Evolutionary conservation across 2,113 vertebrate species (phyloP).

Genomic region (Cynocephalus volans): DNA sequence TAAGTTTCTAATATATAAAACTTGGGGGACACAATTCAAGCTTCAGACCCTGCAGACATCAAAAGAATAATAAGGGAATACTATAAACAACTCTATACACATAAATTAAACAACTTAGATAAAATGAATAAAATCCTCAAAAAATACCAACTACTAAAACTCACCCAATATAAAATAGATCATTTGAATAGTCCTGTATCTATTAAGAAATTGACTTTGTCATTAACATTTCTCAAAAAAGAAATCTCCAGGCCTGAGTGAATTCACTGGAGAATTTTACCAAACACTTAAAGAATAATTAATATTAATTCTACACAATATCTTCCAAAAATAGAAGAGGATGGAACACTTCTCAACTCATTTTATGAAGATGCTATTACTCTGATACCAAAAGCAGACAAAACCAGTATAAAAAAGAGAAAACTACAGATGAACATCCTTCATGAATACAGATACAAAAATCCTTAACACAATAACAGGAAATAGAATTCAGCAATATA

Average conservation of each 20-base stretch:
- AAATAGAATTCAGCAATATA: neutral
- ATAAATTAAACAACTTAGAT: neutral
- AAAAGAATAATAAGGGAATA: slow-evolving; percentile 19
- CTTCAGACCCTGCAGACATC: neutral
- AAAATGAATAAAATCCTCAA: neutral
- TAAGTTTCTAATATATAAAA: no score
- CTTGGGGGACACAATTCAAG: no score
- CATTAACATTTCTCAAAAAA: slow-evolving; percentile 13
- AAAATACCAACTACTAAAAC: neutral
- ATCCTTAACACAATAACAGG: neutral
- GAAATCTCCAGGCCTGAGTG: neutral
- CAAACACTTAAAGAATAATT: neutral
- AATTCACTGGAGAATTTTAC: slow-evolving; percentile 22
- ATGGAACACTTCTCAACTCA: neutral
- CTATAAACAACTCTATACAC: neutral
- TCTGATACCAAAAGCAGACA: neutral
- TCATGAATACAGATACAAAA: slow-evolving; percentile 18
- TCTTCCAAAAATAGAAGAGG: neutral
- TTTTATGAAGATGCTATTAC: neutral
- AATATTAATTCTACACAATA: neutral
- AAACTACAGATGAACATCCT: neutral
- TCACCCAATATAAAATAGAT: neutral
- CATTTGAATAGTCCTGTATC: neutral
- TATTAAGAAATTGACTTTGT: neutral
- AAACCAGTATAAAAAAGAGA: neutral